Percentiles rank a stretch among this genome's conserved stretches.
Conservation (phyloP, 2,113 vertebrate species). For the Alexandromys fortis region DNA sequence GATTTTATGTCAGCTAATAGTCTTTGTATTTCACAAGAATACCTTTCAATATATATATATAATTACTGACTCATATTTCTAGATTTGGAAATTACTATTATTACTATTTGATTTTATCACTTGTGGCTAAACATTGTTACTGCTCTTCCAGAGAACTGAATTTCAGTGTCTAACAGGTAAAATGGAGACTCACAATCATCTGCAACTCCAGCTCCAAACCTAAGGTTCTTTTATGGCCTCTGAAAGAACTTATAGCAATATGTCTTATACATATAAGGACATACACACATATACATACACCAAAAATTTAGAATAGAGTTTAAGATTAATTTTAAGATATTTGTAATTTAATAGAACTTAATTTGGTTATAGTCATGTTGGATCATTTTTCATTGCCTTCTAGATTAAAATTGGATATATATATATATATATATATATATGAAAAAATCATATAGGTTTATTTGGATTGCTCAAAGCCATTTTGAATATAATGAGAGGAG, state of each 20-base stretch:
- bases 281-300: background rate
- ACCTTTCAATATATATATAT: background rate
- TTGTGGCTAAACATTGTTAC: background rate
- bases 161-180: background rate
- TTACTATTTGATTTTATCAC: background rate
- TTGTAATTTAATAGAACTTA: background rate
- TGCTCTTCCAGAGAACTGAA: background rate
- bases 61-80: background rate
- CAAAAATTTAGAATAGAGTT: background rate
- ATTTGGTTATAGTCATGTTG: background rate
- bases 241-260: background rate
- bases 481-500: background rate
- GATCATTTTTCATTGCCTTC: background rate
- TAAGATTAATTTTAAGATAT: background rate
- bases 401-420: background rate
- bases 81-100: background rate
- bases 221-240: background rate
- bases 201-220: background rate
- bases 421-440: fast-evolving
- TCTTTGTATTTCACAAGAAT: background rate
- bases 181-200: background rate
- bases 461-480: background rate
- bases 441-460: background rate
- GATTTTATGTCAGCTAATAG: background rate
- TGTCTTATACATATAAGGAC: background rate